A percentile compares a stretch with the other conserved stretches of the same genome.
phyloP scores from a whole-genome alignment of 1,140 invertebrate genomes.

The Aphelenchoides fujianensis region DNA sequence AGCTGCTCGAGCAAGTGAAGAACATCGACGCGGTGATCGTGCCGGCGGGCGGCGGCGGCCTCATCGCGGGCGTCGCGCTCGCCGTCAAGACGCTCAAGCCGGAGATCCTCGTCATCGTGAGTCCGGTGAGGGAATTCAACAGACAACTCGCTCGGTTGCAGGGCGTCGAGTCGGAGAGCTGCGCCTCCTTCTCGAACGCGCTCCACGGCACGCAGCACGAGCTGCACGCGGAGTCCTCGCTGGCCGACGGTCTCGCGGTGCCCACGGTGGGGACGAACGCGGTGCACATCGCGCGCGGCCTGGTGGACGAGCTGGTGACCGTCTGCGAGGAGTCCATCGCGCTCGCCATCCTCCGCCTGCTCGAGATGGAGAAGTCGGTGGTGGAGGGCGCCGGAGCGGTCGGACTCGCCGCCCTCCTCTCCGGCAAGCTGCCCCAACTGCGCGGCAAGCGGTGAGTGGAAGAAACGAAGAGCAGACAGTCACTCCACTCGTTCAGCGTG shows the following conservation, averaged over 20 bases:
- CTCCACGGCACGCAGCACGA: conserved; percentile 67
- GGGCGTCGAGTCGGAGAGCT: conserved; percentile 86
- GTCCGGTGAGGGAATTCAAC: conserved; percentile 29
- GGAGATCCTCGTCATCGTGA: conserved; percentile 69
- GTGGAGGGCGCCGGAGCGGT: conserved; percentile 86
- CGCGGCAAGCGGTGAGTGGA: conserved; percentile 75
- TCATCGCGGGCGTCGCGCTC: conserved; percentile 80
- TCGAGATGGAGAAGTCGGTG: conserved; percentile 80
- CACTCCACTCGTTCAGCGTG: conserved; percentile 69
- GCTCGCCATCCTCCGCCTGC: conserved; percentile 77
- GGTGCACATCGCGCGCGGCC: conserved; percentile 72
- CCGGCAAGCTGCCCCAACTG: conserved; percentile 77
- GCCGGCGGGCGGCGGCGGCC: conserved; percentile 82
- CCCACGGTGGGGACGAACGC: conserved; percentile 84
- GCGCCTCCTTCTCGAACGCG: conserved; percentile 77
- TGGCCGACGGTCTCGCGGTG: conserved; percentile 87
- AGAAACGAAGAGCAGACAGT: not conserved
- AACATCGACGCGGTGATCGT: conserved; percentile 69
- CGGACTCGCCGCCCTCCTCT: conserved; percentile 79
- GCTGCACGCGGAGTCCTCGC: conserved; percentile 70
- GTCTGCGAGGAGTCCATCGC: conserved; percentile 72
- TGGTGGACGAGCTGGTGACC: conserved; percentile 79
- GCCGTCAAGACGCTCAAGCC: conserved; percentile 81
- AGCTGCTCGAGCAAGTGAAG: conserved; percentile 77
- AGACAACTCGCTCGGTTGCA: conserved; percentile 63